Percentiles rank a stretch among this genome's conserved stretches.
Conservation (phyloP, 2,888 invertebrate species). For the Eilema sororculum region DNA sequence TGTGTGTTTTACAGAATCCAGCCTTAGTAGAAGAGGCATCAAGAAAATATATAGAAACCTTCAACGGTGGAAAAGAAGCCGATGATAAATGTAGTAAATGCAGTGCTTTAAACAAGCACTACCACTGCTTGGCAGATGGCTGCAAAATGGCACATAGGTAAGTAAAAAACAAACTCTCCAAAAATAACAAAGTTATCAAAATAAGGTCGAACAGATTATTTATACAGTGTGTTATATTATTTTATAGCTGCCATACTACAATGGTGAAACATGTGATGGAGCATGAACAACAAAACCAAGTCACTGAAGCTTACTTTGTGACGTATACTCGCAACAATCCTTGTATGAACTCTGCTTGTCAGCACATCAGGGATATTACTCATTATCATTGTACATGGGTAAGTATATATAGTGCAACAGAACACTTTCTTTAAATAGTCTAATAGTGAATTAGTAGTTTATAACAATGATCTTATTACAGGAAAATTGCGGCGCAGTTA, state of each 20-base stretch:
- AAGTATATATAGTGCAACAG: conserved; percentile 57
- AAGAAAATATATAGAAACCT: conserved; percentile 83
- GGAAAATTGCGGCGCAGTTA: conserved; percentile 93
- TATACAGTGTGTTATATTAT: not conserved
- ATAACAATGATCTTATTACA: conserved; percentile 53
- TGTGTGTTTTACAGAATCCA: conserved; percentile 72
- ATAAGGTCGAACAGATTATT: not conserved
- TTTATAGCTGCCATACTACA: conserved; percentile 87
- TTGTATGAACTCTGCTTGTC: conserved; percentile 90
- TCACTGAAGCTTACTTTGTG: conserved; percentile 92
- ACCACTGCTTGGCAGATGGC: conserved; percentile 93
- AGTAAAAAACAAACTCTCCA: conserved; percentile 23
- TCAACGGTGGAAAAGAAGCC: conserved; percentile 81
- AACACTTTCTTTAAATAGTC: not conserved
- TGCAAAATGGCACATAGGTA: conserved; percentile 92
- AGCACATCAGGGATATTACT: conserved; percentile 92
- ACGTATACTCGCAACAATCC: conserved; percentile 88
- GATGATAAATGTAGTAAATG: conserved; percentile 86
- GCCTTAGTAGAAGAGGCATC: conserved; percentile 87
- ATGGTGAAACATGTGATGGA: conserved; percentile 95
- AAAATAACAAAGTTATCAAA: not conserved
- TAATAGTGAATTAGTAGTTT: not conserved
- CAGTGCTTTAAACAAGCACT: conserved; percentile 93
- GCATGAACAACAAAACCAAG: conserved; percentile 95
- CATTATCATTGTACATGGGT: conserved; percentile 97